Evolutionary conservation across 2,888 invertebrate genomes (phyloP), one percentile per base, ranked within the genome.

Genomic region (Panzeria rudis): DNA sequence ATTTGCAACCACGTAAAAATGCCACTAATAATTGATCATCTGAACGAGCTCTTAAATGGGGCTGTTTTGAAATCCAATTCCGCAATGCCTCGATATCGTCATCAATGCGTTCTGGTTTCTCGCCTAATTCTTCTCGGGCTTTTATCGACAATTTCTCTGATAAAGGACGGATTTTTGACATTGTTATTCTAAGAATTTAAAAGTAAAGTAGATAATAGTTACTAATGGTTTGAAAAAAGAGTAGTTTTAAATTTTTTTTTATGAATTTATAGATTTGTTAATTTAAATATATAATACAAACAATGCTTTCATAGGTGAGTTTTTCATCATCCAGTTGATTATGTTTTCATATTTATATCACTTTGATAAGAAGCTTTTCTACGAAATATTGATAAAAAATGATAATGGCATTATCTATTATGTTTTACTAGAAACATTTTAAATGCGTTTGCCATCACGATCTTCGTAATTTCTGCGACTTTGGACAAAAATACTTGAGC

Each of bases 1-100:
- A 94, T 89, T 94, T 94, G 88, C 93, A 93, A 41, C 94, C 94
- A 13, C 94, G 92, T 62, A 94, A 89, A 88, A 94, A 94, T 13
- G 93, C 91, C 8, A 94, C 88, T 62, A 94, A 86, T 87, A 93
- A 93, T 87, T 94, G 94, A 83, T 94, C 93, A 85, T 92, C 90
- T 29, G 89, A 89, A 25, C 91, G 90, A 1, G 92, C 90, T 84
- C 84, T 91, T 11, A 94, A 88, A 88, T 94, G 94, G 0, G 93
- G 93, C 87, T 94, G 94, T 88, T 94, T 94, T 52, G 90, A 88
- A 61, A 94, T 90, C 94, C 94, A 94, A 23, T 93, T 92, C 66
- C 92, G 92, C 47, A 94, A 90, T 54, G 92, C 89, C 8, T 89
- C 90, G 41, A 93, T 90, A 64, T 93, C 90, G 15, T 91, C 91